Evolutionary conservation across 2,113 vertebrate species (phyloP).

Genomic region (Prionailurus bengalensis): DNA sequence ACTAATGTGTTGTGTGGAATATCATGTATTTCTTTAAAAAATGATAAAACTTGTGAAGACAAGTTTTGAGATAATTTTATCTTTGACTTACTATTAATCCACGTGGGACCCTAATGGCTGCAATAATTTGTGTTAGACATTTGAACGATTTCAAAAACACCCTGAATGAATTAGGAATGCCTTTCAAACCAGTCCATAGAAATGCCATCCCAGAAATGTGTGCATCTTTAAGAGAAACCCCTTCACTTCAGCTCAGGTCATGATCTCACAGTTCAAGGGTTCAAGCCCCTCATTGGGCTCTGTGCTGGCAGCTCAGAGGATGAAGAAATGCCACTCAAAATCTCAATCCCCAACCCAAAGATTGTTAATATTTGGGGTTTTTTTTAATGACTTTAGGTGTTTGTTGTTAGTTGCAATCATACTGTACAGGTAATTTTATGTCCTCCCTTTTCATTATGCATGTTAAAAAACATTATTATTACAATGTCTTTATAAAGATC

Average conservation of each 20-base stretch:
- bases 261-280: too few species aligned
- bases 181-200: background rate
- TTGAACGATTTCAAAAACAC: constrained; percentile 16
- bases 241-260: too few species aligned
- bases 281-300: too few species aligned
- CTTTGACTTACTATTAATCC: background rate
- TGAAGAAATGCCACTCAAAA: background rate
- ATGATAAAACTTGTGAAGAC: background rate
- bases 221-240: background rate
- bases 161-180: background rate
- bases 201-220: background rate
- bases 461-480: background rate
- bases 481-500: background rate
- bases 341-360: background rate
- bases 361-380: background rate
- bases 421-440: background rate
- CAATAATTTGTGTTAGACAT: background rate
- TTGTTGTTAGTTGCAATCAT: background rate
- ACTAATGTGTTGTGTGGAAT: background rate
- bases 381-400: background rate
- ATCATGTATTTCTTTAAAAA: background rate
- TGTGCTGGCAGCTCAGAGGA: background rate
- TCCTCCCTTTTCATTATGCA: background rate
- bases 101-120: background rate
- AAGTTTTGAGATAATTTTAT: background rate